A percentile compares a stretch with the other conserved stretches of the same genome.
Evolutionary conservation across 2,113 vertebrate genomes (phyloP).

Genomic region (Pygoscelis antarcticus): DNA sequence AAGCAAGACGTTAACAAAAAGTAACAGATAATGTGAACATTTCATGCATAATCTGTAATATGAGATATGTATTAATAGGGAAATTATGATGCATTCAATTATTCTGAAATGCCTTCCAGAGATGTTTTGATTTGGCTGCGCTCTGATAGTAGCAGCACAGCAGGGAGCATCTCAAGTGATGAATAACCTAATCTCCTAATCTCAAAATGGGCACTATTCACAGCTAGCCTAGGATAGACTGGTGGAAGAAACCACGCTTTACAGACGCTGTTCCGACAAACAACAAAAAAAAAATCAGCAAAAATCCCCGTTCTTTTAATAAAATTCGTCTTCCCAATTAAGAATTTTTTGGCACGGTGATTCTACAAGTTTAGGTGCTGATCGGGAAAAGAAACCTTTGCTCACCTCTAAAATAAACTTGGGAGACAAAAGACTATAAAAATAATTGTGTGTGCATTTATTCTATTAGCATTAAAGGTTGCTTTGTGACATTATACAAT

Average conservation of each 20-base stretch:
- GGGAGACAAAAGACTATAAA: conserved; percentile 72
- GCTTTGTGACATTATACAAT: conserved; percentile 71
- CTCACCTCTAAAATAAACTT: conserved; percentile 62
- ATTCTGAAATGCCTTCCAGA: conserved; percentile 94
- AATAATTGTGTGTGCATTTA: conserved; percentile 51
- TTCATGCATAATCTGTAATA: conserved; percentile 92
- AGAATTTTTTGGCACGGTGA: conserved; percentile 2
- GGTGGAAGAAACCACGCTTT: conserved; percentile 79
- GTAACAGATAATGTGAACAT: conserved; percentile 92
- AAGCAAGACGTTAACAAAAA: conserved; percentile 89
- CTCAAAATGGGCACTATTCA: conserved; percentile 90
- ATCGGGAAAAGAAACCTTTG: conserved; percentile 46
- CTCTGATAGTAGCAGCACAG: conserved; percentile 86
- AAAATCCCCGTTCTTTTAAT: conserved; percentile 7
- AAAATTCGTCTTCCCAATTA: background rate
- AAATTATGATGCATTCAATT: conserved; percentile 98
- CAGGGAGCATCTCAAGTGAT: conserved; percentile 92
- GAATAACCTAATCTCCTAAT: conserved; percentile 99
- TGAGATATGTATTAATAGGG: conserved; percentile 98
- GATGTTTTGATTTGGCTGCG: conserved; percentile 93
- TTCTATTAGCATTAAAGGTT: conserved; percentile 40
- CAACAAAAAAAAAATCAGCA: background rate
- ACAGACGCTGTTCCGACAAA: conserved; percentile 69
- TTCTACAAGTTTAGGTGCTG: conserved; percentile 36
- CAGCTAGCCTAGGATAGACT: conserved; percentile 81